phyloP scores from a whole-genome alignment of 2,113 vertebrate species.

The Passerina amoena region DNA sequence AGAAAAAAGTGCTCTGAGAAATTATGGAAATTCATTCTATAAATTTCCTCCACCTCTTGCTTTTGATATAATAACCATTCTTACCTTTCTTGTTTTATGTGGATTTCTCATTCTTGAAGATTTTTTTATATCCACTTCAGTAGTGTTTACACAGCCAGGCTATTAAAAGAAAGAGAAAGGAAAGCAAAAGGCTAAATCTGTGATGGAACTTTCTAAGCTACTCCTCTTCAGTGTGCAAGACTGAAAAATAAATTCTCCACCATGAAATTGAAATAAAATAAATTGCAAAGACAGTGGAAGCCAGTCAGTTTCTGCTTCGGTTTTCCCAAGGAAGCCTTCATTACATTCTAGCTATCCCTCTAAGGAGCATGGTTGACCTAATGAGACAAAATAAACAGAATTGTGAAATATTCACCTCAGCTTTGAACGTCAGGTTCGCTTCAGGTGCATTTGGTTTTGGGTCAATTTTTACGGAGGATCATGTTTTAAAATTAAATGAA shows the following conservation, averaged over 20 bases:
- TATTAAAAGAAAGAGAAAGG: conserved; percentile 58
- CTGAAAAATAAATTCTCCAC: not conserved
- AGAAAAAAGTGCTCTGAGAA: not conserved
- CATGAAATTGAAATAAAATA: not conserved
- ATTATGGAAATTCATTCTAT: not conserved
- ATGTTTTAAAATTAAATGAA: not conserved
- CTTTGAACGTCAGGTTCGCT: not conserved
- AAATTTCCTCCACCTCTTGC: not conserved
- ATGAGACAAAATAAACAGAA: not conserved
- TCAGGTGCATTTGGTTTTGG: not conserved
- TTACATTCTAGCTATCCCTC: not conserved
- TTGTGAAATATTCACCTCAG: not conserved
- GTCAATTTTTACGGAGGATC: not conserved
- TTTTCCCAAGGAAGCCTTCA: not conserved
- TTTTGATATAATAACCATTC: not conserved
- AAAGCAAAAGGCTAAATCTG: not conserved
- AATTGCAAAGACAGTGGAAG: not conserved
- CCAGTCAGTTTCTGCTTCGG: not conserved
- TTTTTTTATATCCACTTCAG: conserved; percentile 98
- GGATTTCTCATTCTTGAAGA: conserved; percentile 98
- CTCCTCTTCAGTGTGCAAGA: not conserved
- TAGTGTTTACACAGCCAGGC: conserved; percentile 98
- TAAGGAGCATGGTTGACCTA: not conserved
- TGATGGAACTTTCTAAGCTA: not conserved
- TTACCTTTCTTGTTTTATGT: conserved; percentile 96